These are phyloP conservation scores for Cosmopolites sordidus DNA, from an alignment of 2,888 invertebrate genomes.

Conservation along the genomic window DNA sequence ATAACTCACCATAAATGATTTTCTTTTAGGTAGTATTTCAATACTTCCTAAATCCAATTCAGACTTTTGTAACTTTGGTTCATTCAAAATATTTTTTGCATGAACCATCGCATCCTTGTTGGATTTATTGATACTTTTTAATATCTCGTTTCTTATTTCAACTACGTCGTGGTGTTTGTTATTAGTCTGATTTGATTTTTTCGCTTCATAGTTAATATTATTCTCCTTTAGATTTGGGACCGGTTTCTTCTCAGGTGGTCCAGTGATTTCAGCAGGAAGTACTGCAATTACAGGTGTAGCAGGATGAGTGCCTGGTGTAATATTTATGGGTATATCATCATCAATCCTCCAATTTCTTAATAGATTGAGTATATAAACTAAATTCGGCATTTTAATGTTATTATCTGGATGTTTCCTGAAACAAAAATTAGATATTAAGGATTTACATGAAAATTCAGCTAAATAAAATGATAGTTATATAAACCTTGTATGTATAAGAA, in stretches of 20 bases:
- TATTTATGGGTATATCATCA: conserved; percentile 30
- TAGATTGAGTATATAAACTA: conserved; percentile 37
- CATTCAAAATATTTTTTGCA: background rate
- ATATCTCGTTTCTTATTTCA: background rate
- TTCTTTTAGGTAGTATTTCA: background rate
- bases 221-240: conserved; percentile 6
- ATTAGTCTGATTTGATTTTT: background rate
- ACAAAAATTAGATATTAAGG: too few species aligned
- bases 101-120: background rate
- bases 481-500: too few species aligned
- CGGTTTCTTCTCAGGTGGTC: conserved; percentile 35
- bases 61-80: background rate
- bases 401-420: too few species aligned
- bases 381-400: conserved; percentile 35
- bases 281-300: conserved; percentile 46
- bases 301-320: conserved; percentile 19
- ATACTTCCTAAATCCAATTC: background rate
- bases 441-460: too few species aligned
- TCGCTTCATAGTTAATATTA: conserved; percentile 1
- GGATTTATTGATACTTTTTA: background rate
- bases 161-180: background rate
- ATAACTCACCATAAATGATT: background rate
- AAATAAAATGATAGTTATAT: too few species aligned
- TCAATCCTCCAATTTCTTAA: conserved; percentile 40
- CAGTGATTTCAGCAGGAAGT: conserved; percentile 36